Evolutionary conservation across 2,888 invertebrate genomes (phyloP).

Genomic region (Coleophora flavipennella): DNA sequence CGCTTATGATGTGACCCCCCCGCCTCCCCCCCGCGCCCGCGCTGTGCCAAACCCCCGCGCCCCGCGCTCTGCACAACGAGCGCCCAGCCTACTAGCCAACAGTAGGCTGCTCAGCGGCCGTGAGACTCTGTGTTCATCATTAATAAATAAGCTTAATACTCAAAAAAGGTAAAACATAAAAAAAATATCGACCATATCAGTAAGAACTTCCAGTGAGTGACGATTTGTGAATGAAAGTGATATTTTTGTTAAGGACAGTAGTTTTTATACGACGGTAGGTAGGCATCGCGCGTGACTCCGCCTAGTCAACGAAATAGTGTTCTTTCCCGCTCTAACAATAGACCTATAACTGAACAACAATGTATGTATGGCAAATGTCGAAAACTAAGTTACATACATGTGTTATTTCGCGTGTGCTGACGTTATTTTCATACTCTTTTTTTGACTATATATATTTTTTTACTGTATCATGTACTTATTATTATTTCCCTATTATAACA

Average conservation of each 20-base stretch:
- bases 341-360: too few species aligned
- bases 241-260: constrained; percentile 35
- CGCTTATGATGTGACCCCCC: constrained; percentile 10
- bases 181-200: constrained; percentile 22
- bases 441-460: too few species aligned
- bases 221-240: constrained; percentile 52
- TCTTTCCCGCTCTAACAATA: constrained; percentile 6
- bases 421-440: too few species aligned
- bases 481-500: constrained; percentile 9
- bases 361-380: too few species aligned
- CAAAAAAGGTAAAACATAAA: constrained; percentile 29
- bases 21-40: constrained; percentile 11
- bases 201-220: constrained; percentile 50
- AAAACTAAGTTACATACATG: too few species aligned
- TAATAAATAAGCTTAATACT: constrained; percentile 44
- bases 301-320: constrained; percentile 62
- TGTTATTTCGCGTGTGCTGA: too few species aligned
- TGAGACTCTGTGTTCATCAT: constrained; percentile 44
- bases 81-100: too few species aligned
- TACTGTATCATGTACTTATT: constrained; percentile 1
- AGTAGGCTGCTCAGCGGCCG: constrained; percentile 19
- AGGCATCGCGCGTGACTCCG: constrained; percentile 48
- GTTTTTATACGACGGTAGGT: constrained; percentile 22
- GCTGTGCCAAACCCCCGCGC: neutral
- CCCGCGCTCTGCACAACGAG: too few species aligned